Conservation (phyloP, 2,797 vertebrate genomes). For the Siniperca undulata region DNA sequence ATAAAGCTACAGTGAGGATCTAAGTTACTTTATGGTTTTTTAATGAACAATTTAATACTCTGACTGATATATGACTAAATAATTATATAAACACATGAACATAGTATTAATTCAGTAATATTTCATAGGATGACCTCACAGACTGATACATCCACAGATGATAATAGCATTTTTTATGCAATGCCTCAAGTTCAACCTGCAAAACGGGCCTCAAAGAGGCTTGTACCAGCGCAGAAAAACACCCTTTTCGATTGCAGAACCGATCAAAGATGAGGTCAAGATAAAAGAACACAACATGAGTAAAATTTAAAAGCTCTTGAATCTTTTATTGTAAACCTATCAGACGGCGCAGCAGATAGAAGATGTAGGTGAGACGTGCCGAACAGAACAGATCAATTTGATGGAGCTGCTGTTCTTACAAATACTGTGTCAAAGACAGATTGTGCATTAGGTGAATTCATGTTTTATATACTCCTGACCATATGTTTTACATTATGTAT, state of each 20-base stretch:
- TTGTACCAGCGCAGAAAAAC: conserved; percentile 1
- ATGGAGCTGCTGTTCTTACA: conserved; percentile 29
- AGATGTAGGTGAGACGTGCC: conserved; percentile 38
- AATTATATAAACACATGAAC: not conserved
- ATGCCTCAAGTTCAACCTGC: conserved; percentile 39
- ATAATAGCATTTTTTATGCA: conserved; percentile 46
- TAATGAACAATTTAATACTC: conserved; percentile 11
- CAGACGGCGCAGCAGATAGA: conserved; percentile 32
- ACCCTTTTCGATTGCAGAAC: conserved; percentile 19
- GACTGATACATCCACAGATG: not conserved
- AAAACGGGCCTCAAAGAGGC: conserved; percentile 45
- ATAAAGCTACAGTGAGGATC: not conserved
- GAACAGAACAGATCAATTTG: conserved; percentile 42
- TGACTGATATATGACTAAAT: conserved; percentile 9
- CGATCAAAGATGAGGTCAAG: conserved; percentile 70
- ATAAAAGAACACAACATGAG: conserved; percentile 59
- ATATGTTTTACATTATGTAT: conserved; percentile 71
- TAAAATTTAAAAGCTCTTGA: conserved; percentile 59
- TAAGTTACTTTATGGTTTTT: conserved; percentile 9
- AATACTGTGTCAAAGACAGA: conserved; percentile 39
- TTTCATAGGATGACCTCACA: conserved; percentile 28
- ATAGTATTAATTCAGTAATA: conserved; percentile 10
- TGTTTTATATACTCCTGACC: conserved; percentile 47
- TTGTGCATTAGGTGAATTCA: conserved; percentile 34
- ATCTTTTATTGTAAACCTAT: conserved; percentile 56